phyloP scores from a whole-genome alignment of 1,140 invertebrate species.

The Diorhabda carinulata region DNA sequence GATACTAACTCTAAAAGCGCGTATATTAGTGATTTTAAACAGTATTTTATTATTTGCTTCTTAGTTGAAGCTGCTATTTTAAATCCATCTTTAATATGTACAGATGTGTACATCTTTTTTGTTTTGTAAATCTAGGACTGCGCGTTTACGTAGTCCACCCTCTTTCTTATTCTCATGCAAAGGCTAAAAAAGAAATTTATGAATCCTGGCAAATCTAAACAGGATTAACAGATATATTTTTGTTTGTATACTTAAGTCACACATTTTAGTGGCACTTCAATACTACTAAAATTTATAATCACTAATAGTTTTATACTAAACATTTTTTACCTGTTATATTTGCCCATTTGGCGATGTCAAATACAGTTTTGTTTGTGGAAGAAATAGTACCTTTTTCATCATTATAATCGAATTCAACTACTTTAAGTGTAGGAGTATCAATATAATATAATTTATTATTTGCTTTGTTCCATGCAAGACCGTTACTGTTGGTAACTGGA shows the following conservation, averaged over 20 bases:
- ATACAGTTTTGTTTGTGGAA: conserved; percentile 44
- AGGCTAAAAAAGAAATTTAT: too few species aligned
- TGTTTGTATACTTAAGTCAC: not conserved
- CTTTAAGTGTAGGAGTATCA: conserved; percentile 63
- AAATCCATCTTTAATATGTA: too few species aligned
- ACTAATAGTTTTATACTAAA: conserved; percentile 31
- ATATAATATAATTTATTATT: conserved; percentile 73
- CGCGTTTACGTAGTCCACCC: too few species aligned
- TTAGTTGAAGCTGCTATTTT: too few species aligned
- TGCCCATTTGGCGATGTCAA: conserved; percentile 41
- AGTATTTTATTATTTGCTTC: too few species aligned
- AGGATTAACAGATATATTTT: not conserved
- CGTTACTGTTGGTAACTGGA: conserved; percentile 72
- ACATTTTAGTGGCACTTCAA: not conserved
- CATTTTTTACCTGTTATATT: conserved; percentile 10
- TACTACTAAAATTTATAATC: not conserved
- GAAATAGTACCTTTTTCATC: conserved; percentile 58
- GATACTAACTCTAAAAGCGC: too few species aligned
- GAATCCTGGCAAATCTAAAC: not conserved
- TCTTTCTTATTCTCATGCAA: too few species aligned
- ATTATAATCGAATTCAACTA: conserved; percentile 70
- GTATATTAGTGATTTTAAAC: too few species aligned
- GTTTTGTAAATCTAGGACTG: too few species aligned
- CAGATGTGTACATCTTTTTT: too few species aligned
- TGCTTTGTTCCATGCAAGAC: conserved; percentile 71